phyloP scores from a whole-genome alignment of 1,140 invertebrate species.

The Armadillidium nasatum region DNA sequence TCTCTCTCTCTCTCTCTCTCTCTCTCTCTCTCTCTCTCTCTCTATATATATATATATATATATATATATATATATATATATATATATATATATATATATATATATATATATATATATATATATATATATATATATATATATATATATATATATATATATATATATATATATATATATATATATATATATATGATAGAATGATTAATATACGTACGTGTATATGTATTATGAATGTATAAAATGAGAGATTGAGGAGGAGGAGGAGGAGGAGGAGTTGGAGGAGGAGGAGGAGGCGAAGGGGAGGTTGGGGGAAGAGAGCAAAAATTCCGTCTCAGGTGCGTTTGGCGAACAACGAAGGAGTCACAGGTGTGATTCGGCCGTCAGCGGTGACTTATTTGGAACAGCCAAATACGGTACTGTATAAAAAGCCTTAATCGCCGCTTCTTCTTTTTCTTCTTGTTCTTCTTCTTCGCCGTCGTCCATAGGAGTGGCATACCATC shows the following conservation, averaged over 20 bases:
- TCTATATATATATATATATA: too few species aligned
- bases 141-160: too few species aligned
- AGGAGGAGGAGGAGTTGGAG: neutral
- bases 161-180: too few species aligned
- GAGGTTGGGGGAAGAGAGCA: neutral
- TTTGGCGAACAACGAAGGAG: neutral
- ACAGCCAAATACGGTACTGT: neutral
- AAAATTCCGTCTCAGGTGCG: neutral
- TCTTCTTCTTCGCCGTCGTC: neutral
- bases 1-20: too few species aligned
- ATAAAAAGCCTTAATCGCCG: neutral
- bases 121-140: too few species aligned
- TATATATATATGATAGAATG: too few species aligned
- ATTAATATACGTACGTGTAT: too few species aligned
- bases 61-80: too few species aligned
- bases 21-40: too few species aligned
- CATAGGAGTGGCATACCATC: neutral
- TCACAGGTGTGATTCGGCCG: neutral
- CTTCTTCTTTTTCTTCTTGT: neutral
- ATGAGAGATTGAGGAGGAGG: neutral
- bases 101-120: too few species aligned
- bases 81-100: too few species aligned
- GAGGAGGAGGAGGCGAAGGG: neutral
- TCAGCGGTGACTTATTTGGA: constrained; percentile 6
- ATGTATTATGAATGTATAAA: too few species aligned